phyloP scores from a whole-genome alignment of 2,797 vertebrate genomes.

The Streptopelia turtur region DNA sequence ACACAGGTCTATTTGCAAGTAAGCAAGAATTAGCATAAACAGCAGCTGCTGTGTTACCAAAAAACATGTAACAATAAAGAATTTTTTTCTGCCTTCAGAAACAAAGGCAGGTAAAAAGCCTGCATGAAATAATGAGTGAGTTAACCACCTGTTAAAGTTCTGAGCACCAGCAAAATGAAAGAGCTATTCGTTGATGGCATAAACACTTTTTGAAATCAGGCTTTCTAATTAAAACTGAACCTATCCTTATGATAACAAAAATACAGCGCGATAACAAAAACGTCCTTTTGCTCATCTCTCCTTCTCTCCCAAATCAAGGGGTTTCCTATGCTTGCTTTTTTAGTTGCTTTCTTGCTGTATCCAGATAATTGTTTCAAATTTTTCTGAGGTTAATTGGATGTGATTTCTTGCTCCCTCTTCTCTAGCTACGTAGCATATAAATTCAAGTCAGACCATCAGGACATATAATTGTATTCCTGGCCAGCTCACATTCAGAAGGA shows the following conservation, averaged over 20 bases:
- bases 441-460: background rate
- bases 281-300: background rate
- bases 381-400: background rate
- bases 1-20: conserved; percentile 77
- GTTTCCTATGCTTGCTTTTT: background rate
- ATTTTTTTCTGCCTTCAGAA: conserved; percentile 43
- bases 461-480: background rate
- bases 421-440: background rate
- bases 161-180: background rate
- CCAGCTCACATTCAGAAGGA: background rate
- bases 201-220: background rate
- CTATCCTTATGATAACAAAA: background rate
- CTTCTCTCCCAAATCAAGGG: background rate
- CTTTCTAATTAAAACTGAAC: conserved; percentile 53
- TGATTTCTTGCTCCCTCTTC: background rate
- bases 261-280: background rate
- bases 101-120: conserved; percentile 54
- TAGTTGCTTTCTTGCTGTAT: background rate
- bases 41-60: conserved; percentile 71
- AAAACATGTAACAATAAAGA: conserved; percentile 62
- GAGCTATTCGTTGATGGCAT: background rate
- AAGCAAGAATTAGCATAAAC: conserved; percentile 79
- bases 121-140: conserved; percentile 47
- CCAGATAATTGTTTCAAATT: background rate
- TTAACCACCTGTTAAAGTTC: conserved; percentile 69